Percentiles rank a stretch among this genome's conserved stretches.
These are phyloP conservation scores for Dusona sp. DNA, from an alignment of 2,888 invertebrate species.

Conservation along the genomic window DNA sequence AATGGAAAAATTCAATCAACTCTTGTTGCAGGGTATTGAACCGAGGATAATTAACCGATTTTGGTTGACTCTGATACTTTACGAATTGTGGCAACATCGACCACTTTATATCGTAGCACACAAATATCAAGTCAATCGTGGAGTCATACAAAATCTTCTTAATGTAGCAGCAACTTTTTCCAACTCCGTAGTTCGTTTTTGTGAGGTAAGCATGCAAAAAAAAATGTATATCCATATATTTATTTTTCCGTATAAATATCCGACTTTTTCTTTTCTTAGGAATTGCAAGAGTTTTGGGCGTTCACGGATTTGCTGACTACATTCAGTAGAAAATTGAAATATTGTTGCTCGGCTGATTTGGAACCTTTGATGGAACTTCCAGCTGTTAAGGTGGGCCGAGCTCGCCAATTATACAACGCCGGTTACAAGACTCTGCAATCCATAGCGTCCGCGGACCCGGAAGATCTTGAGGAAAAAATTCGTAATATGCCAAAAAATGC, in stretches of 20 bases:
- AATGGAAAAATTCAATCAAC: background rate
- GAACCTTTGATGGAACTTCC: slow-evolving; percentile 95
- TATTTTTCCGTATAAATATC: background rate
- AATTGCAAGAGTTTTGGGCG: slow-evolving; percentile 93
- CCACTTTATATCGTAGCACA: slow-evolving; percentile 89
- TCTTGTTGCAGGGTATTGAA: slow-evolving; percentile 86
- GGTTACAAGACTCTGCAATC: slow-evolving; percentile 92
- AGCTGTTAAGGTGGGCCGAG: slow-evolving; percentile 94
- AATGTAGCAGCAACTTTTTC: slow-evolving; percentile 90
- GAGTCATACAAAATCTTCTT: slow-evolving; percentile 92
- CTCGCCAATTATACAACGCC: slow-evolving; percentile 92
- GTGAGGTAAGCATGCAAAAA: slow-evolving; percentile 86
- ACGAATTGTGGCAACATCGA: slow-evolving; percentile 90
- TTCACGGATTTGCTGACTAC: slow-evolving; percentile 91
- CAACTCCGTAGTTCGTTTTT: slow-evolving; percentile 91
- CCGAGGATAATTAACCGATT: slow-evolving; percentile 90
- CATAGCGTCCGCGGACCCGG: slow-evolving; percentile 90
- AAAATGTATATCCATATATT: background rate
- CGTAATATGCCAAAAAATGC: slow-evolving; percentile 90
- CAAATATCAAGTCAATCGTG: slow-evolving; percentile 91
- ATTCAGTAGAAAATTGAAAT: slow-evolving; percentile 91
- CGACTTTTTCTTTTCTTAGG: slow-evolving; percentile 81
- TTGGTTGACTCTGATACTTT: slow-evolving; percentile 94
- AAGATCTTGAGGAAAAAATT: slow-evolving; percentile 87
- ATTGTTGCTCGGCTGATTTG: slow-evolving; percentile 93